A percentile compares a stretch with the other conserved stretches of the same genome.
Evolutionary conservation across 64 coral and sea anemone species (phyloP).

Genomic region (Stichodactyla mertensii): DNA sequence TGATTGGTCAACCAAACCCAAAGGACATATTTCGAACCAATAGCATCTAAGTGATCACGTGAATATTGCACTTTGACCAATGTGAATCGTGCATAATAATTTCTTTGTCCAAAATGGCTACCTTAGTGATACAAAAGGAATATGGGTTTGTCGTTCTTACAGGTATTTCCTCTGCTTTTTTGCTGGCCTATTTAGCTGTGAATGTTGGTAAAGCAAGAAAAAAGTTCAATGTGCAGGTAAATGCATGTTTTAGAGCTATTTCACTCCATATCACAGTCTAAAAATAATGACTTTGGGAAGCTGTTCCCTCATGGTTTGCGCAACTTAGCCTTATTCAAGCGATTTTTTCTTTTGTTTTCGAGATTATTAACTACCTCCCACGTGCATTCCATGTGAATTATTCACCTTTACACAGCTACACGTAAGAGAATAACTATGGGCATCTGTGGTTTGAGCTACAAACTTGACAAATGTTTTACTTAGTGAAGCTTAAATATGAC

Average conservation of each 20-base stretch:
- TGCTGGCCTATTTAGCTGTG: constrained; percentile 64
- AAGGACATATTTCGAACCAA: background rate
- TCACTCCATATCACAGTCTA: background rate
- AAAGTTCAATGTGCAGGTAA: constrained; percentile 81
- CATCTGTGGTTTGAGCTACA: background rate
- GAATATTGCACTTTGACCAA: constrained; percentile 5
- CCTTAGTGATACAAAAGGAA: constrained; percentile 45
- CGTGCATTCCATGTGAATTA: background rate
- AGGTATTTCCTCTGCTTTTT: constrained; percentile 71
- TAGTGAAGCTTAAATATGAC: too few relatives aligned
- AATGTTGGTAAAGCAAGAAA: constrained; percentile 87
- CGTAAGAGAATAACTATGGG: background rate
- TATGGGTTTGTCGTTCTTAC: constrained; percentile 93
- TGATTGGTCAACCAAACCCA: background rate
- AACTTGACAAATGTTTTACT: background rate
- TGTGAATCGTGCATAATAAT: background rate
- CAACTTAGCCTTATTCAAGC: background rate
- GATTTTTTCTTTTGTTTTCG: background rate
- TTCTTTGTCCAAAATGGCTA: constrained; percentile 51
- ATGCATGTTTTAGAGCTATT: background rate
- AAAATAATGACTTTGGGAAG: background rate
- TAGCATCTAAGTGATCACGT: constrained; percentile 12
- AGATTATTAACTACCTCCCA: background rate
- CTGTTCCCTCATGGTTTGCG: background rate
- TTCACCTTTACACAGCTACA: background rate